These are phyloP conservation scores for Cydia strobilella DNA, from an alignment of 1,140 invertebrate genomes.

Conservation along the genomic window DNA sequence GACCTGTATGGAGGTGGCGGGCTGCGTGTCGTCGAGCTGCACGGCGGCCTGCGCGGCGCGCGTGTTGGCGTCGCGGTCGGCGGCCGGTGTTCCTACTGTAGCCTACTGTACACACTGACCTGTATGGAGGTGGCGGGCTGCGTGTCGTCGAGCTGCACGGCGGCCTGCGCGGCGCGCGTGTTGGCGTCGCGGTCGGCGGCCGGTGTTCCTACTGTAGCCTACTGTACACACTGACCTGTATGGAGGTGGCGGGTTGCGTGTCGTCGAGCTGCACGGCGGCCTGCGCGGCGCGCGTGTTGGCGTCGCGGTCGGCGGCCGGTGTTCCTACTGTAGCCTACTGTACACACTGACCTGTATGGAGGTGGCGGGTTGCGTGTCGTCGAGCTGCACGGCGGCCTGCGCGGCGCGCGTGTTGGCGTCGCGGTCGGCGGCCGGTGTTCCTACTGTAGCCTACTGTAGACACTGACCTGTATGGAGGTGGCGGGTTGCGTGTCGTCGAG, in stretches of 20 bases:
- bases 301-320: conserved; percentile 70
- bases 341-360: conserved; percentile 83
- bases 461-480: conserved; percentile 86
- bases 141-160: conserved; percentile 79
- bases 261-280: conserved; percentile 78
- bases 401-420: conserved; percentile 74
- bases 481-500: conserved; percentile 85
- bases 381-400: conserved; percentile 65
- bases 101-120: too few relatives aligned
- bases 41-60: conserved; percentile 67
- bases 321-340: conserved; percentile 78
- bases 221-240: too few relatives aligned
- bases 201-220: conserved; percentile 76
- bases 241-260: conserved; percentile 87
- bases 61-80: conserved; percentile 74
- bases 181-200: conserved; percentile 74
- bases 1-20: too few relatives aligned
- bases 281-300: conserved; percentile 74
- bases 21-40: conserved; percentile 77
- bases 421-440: conserved; percentile 74
- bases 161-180: conserved; percentile 68
- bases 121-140: conserved; percentile 88
- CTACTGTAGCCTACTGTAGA: conserved; percentile 76
- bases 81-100: conserved; percentile 75
- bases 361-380: conserved; percentile 87